phyloP scores from a whole-genome alignment of 2,113 vertebrate genomes.

The Terrapene triunguis region DNA sequence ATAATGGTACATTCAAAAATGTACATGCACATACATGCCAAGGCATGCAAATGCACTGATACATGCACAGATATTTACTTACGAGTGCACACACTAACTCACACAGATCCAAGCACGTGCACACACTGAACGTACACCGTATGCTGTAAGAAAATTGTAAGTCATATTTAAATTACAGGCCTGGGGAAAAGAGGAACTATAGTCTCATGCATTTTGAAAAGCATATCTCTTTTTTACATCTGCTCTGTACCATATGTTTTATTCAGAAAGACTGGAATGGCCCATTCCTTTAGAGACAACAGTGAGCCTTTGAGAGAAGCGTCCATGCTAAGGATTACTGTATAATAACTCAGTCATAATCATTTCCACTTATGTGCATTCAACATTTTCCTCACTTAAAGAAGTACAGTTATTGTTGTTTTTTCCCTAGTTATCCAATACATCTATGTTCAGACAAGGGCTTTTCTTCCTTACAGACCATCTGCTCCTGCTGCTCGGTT shows the following conservation, averaged over 20 bases:
- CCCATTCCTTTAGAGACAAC: background rate
- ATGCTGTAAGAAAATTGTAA: background rate
- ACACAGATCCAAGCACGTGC: background rate
- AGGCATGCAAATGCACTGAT: background rate
- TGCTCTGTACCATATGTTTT: background rate
- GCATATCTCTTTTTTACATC: background rate
- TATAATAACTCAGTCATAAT: background rate
- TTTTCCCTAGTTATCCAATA: background rate
- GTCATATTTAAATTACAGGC: background rate
- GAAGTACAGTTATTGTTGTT: background rate
- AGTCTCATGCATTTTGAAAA: background rate
- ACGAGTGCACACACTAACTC: no score
- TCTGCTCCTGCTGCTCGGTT: background rate
- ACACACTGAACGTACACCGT: background rate
- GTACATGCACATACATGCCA: background rate
- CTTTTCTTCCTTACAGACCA: background rate
- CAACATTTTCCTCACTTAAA: background rate
- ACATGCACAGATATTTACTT: background rate
- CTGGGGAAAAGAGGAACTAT: background rate
- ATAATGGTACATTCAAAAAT: background rate
- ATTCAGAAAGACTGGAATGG: background rate
- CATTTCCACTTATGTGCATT: background rate
- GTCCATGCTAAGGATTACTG: background rate
- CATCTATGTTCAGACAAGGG: background rate
- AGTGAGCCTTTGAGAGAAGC: background rate